Percentiles rank a stretch among this genome's conserved stretches.
phyloP scores from a whole-genome alignment of 2,113 vertebrate species.

The Rutilus rutilus region DNA sequence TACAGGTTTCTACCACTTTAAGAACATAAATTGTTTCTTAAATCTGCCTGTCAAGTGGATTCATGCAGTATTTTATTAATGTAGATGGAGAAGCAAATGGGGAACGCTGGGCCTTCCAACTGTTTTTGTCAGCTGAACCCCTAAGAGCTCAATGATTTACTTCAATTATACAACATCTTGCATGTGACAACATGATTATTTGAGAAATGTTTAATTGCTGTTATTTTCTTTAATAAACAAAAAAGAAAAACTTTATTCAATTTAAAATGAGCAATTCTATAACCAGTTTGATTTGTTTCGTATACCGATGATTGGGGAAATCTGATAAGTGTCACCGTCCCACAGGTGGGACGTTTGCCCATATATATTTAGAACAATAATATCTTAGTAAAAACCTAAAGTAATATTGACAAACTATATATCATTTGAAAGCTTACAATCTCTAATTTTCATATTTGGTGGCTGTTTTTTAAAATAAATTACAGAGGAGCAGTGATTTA shows the following conservation, averaged over 20 bases:
- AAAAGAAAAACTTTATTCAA: neutral
- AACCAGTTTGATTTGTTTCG: neutral
- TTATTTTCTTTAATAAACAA: neutral
- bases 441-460: too few relatives aligned
- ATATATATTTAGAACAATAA: too few relatives aligned
- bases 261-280: neutral
- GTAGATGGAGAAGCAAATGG: neutral
- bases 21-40: neutral
- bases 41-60: neutral
- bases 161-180: neutral
- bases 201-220: neutral
- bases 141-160: slow-evolving; percentile 6
- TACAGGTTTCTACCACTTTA: neutral
- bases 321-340: neutral
- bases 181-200: neutral
- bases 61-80: slow-evolving; percentile 6
- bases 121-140: slow-evolving; percentile 12
- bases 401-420: too few relatives aligned
- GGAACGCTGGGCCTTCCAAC: slow-evolving; percentile 4
- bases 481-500: too few relatives aligned
- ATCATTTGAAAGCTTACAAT: too few relatives aligned
- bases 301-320: neutral
- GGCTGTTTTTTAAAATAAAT: too few relatives aligned
- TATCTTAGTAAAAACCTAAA: too few relatives aligned
- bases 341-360: too few relatives aligned